Conservation (phyloP, 2,888 invertebrate genomes). For the Acleris sparsana region DNA sequence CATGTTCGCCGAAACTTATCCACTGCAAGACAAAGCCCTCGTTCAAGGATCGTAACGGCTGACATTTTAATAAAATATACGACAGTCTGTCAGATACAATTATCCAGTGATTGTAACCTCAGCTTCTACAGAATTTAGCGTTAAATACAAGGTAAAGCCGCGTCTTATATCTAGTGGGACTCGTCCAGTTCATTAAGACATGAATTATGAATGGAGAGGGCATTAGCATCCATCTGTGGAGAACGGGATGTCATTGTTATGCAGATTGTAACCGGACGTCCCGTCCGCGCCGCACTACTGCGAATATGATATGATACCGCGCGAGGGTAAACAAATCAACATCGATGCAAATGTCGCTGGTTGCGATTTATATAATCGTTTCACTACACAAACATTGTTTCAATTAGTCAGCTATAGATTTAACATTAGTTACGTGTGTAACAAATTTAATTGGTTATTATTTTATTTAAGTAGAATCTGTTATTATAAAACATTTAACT, state of each 20-base stretch:
- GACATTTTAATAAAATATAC: no score
- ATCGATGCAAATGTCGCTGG: constrained; percentile 38
- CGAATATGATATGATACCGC: constrained; percentile 57
- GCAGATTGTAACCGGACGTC: constrained; percentile 79
- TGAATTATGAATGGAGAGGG: constrained; percentile 77
- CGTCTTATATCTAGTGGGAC: constrained; percentile 48
- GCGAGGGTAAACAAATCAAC: constrained; percentile 67
- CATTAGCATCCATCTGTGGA: constrained; percentile 78
- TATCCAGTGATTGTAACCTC: not conserved
- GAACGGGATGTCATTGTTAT: constrained; percentile 75
- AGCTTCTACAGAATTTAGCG: not conserved
- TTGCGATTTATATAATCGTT: constrained; percentile 10
- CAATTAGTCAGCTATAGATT: not conserved
- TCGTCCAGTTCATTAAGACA: constrained; percentile 74
- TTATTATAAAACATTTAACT: no score
- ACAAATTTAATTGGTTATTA: not conserved
- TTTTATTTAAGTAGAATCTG: not conserved
- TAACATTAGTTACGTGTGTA: not conserved
- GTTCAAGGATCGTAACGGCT: no score
- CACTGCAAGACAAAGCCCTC: no score
- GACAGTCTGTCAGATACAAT: no score
- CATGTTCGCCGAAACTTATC: no score
- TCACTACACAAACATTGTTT: constrained; percentile 16
- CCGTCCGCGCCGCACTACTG: constrained; percentile 52
- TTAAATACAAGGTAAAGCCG: constrained; percentile 18